A percentile compares a stretch with the other conserved stretches of the same genome.
Evolutionary conservation across 2,888 invertebrate species (phyloP).

Genomic region (Amphipyra berbera): DNA sequence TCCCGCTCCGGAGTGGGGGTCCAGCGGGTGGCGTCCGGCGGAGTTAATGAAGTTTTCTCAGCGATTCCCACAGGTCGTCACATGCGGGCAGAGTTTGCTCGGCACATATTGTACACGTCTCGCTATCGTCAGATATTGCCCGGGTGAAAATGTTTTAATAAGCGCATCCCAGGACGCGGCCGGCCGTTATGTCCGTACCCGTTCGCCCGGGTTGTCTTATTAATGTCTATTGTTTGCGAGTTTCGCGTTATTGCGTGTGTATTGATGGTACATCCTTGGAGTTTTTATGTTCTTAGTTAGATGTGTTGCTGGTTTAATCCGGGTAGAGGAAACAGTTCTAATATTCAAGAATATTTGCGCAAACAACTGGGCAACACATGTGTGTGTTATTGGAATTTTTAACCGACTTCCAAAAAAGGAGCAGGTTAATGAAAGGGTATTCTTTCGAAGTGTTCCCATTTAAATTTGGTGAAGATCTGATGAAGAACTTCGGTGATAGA

Average conservation of each 20-base stretch:
- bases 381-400: conserved; percentile 2
- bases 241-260: conserved; percentile 84
- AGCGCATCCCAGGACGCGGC: conserved; percentile 83
- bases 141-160: conserved; percentile 89
- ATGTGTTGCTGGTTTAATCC: conserved; percentile 43
- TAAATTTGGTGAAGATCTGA: no score
- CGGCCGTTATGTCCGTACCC: conserved; percentile 74
- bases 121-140: conserved; percentile 85
- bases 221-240: conserved; percentile 89
- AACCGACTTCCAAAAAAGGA: no score
- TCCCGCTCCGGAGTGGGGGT: conserved; percentile 57
- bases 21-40: conserved; percentile 74
- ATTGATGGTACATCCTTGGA: conserved; percentile 68
- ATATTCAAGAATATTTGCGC: conserved; percentile 19
- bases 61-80: conserved; percentile 90
- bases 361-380: conserved; percentile 5
- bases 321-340: conserved; percentile 10
- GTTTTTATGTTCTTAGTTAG: conserved; percentile 60
- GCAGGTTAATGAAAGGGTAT: no score
- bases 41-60: conserved; percentile 90
- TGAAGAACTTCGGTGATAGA: no score
- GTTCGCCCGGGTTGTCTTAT: conserved; percentile 80
- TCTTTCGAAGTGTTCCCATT: no score
- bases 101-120: conserved; percentile 88
- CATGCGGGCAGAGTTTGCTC: conserved; percentile 86